Evolutionary conservation across 2,113 vertebrate genomes (phyloP).

Genomic region (Phyllopteryx taeniolatus): DNA sequence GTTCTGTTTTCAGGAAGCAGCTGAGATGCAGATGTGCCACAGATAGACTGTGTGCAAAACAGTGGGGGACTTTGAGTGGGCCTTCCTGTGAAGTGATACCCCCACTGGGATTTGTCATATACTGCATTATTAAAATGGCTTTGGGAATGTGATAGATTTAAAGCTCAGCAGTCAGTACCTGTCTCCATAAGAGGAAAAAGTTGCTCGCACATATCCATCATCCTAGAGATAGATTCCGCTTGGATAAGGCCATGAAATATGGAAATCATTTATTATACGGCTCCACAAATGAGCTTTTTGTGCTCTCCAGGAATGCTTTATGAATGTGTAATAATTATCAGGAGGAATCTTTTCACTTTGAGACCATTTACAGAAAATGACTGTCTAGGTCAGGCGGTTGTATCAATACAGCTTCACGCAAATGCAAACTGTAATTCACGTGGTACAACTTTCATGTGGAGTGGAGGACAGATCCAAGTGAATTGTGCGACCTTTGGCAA

Average conservation of each 20-base stretch:
- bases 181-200: slow-evolving; percentile 25
- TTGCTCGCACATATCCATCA: slow-evolving; percentile 16
- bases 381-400: background rate
- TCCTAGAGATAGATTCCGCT: slow-evolving; percentile 6
- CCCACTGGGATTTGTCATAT: slow-evolving; percentile 58
- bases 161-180: slow-evolving; percentile 17
- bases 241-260: slow-evolving; percentile 9
- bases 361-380: background rate
- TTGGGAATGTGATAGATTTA: slow-evolving; percentile 48
- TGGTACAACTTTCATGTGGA: background rate
- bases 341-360: background rate
- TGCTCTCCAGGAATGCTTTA: slow-evolving; percentile 1
- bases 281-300: slow-evolving; percentile 18
- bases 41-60: slow-evolving; percentile 1
- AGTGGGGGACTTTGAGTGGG: slow-evolving; percentile 26
- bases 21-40: slow-evolving; percentile 33
- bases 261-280: slow-evolving; percentile 9
- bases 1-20: slow-evolving; percentile 31
- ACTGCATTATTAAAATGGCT: slow-evolving; percentile 63
- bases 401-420: slow-evolving; percentile 7
- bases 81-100: slow-evolving; percentile 52
- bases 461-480: background rate
- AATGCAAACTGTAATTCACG: slow-evolving; percentile 6
- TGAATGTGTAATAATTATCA: background rate
- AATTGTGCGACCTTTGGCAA: slow-evolving; percentile 9